Conservation (phyloP, 2,113 vertebrate species). For the Sterrhoptilus dennistouni region DNA sequence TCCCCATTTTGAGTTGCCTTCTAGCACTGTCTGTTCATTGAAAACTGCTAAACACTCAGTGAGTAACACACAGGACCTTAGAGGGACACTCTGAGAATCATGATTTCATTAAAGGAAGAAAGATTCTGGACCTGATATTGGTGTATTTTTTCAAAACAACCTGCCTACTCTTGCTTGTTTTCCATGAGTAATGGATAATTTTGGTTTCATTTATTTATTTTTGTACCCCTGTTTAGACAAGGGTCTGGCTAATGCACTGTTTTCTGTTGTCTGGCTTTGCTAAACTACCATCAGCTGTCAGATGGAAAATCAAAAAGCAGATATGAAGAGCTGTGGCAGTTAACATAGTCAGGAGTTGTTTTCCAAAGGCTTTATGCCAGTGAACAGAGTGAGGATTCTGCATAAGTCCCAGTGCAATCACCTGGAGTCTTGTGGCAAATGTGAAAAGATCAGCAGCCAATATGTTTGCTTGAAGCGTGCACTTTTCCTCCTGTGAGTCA, state of each 20-base stretch:
- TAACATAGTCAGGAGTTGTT: background rate
- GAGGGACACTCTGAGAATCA: background rate
- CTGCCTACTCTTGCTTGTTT: background rate
- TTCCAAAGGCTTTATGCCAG: background rate
- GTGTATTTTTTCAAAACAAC: background rate
- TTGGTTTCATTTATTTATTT: background rate
- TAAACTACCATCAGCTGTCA: background rate
- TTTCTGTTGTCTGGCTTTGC: background rate
- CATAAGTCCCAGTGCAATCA: background rate
- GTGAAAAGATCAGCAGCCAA: background rate
- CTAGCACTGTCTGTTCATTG: background rate
- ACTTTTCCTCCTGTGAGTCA: background rate
- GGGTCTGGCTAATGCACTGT: rapidly evolving
- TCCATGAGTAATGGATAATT: background rate
- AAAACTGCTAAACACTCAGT: background rate
- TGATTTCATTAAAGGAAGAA: background rate
- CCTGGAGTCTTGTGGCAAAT: background rate
- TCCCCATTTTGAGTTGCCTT: background rate
- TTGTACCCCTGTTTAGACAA: background rate
- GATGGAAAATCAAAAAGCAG: background rate
- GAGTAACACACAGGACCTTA: background rate
- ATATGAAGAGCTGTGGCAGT: background rate
- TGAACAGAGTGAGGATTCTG: background rate
- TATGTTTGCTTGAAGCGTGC: background rate
- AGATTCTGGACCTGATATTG: background rate